Base-by-base conservation (phyloP, 2,113 vertebrate species). In the Eudyptes chrysolophus region DNA sequence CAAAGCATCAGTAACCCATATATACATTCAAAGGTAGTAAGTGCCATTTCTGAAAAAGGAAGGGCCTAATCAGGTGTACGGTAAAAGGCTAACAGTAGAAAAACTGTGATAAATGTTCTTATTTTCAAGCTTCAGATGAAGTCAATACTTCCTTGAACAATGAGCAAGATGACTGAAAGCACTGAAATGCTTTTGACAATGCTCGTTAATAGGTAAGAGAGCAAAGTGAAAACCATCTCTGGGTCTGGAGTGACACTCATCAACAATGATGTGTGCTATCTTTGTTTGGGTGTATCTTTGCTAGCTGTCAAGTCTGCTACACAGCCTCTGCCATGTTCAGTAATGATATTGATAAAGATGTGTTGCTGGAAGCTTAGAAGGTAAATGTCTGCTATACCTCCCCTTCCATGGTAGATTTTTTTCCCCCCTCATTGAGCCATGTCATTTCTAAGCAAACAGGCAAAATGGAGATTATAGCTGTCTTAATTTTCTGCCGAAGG, bases 181-280 rank as follows among this genome's bases (percentile, higher is more conserved):
- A 57, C 17, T n/a, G 46, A 80, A 79, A 55, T 64, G 29, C 13
- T 87, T 86, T 61, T 75, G n/a, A 24, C 21, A 55, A 17, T 42
- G 15, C 26, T 84, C 4, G 11, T 80, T 68, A 51, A 44, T 16
- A 74, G 18, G 32, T 36, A 70, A 61, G 34, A 71, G 60, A 74
- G 36, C n/a, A 89, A 90, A 84, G 76, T 57, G 16, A 84, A 87
- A 84, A 77, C 57, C 4, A 16, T 32, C 11, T 57, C 40, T 54
- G 46, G 13, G n/a, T 49, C 21, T 90, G 29, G 21, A 66, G 58
- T 58, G 58, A 38, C 24, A 62, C 40, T 57, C 19, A 36, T 6
- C 58, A 71, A 21, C 2, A 7, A 38, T 66, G 48, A 57, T 0
- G 11, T 30, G 0, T 34, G 25, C 21, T 81, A 1, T 68, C 15